phyloP scores from a whole-genome alignment of 2,797 vertebrate genomes.

The Pseudocheirus occidentalis region DNA sequence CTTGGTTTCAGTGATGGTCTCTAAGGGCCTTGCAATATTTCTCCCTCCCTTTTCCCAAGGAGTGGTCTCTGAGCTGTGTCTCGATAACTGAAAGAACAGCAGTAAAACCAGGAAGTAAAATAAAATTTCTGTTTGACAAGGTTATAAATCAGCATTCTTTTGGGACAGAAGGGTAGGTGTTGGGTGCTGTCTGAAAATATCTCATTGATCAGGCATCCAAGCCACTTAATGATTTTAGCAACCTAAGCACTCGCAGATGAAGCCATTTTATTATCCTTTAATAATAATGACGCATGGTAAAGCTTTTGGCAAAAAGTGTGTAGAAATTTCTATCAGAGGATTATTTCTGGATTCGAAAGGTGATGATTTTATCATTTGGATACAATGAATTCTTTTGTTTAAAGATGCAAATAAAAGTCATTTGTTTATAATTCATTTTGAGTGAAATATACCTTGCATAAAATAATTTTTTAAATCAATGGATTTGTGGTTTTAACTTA shows the following conservation, averaged over 20 bases:
- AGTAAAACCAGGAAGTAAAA: constrained; percentile 69
- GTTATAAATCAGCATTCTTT: constrained; percentile 60
- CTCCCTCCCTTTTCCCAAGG: constrained; percentile 4
- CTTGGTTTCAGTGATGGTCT: constrained; percentile 71
- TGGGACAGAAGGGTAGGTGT: not conserved
- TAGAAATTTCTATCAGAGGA: constrained; percentile 15
- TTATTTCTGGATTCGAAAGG: not conserved
- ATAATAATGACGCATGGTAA: constrained; percentile 31
- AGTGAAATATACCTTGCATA: constrained; percentile 30
- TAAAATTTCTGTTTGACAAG: constrained; percentile 61
- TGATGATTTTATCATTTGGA: constrained; percentile 26
- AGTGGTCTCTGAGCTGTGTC: constrained; percentile 1
- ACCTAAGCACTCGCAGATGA: constrained; percentile 28
- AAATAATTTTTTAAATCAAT: constrained; percentile 3
- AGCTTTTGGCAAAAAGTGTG: not conserved
- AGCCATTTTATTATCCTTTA: constrained; percentile 20
- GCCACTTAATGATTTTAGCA: constrained; percentile 44
- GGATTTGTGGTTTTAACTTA: constrained; percentile 19
- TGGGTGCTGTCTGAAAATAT: constrained; percentile 29
- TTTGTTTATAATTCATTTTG: constrained; percentile 15
- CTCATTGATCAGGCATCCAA: constrained; percentile 60
- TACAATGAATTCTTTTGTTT: constrained; percentile 21
- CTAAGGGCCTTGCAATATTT: constrained; percentile 13
- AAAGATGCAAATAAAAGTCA: constrained; percentile 19
- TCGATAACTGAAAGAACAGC: constrained; percentile 50